Percentiles rank a stretch among this genome's conserved stretches.
Conservation (phyloP, 2,888 invertebrate species). For the Lasiommata megera region DNA sequence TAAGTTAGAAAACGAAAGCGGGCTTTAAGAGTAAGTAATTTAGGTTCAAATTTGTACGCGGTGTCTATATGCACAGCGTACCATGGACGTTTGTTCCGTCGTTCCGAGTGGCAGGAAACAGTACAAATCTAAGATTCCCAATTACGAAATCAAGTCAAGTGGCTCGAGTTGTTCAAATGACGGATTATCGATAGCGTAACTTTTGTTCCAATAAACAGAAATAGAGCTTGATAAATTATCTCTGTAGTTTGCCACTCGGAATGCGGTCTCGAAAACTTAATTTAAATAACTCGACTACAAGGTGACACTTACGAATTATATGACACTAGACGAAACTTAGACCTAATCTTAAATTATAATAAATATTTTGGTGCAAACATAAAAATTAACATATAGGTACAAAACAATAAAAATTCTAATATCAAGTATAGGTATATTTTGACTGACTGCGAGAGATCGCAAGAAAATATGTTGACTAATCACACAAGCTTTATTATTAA, state of each 20-base stretch:
- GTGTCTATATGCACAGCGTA: constrained; percentile 79
- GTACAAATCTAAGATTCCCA: constrained; percentile 34
- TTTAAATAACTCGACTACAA: constrained; percentile 70
- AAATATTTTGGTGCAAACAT: constrained; percentile 74
- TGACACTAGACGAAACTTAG: constrained; percentile 77
- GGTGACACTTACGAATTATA: constrained; percentile 76
- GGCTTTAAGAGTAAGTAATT: constrained; percentile 71
- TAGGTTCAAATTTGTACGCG: constrained; percentile 78
- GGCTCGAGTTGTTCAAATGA: constrained; percentile 37
- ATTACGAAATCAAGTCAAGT: constrained; percentile 44
- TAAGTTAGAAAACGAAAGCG: constrained; percentile 79
- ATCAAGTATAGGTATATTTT: constrained; percentile 45
- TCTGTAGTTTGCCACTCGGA: constrained; percentile 52
- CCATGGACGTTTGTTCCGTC: constrained; percentile 78
- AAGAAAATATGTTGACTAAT: constrained; percentile 66
- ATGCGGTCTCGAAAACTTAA: constrained; percentile 72
- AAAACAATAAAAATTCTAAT: constrained; percentile 60
- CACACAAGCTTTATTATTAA: constrained; percentile 65
- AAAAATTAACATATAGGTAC: constrained; percentile 48
- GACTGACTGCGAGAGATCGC: constrained; percentile 69
- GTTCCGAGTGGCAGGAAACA: constrained; percentile 52
- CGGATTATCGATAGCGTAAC: constrained; percentile 16
- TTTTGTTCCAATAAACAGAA: constrained; percentile 29
- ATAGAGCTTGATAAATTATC: constrained; percentile 32
- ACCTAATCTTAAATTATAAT: constrained; percentile 68